Base-by-base conservation (phyloP, 2,888 invertebrate genomes). In the Agapostemon virescens region DNA sequence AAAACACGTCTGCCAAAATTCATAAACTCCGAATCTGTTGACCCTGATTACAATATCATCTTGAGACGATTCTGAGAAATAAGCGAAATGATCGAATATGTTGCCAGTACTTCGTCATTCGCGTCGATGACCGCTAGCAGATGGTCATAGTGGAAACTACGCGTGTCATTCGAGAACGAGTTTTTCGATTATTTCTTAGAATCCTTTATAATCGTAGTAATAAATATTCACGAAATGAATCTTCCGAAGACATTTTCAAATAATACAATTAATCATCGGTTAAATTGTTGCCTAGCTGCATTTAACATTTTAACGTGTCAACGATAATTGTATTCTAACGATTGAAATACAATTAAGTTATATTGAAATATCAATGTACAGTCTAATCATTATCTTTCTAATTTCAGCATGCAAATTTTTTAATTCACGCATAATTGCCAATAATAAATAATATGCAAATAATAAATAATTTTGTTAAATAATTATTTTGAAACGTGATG, bases 1-100 rank as follows among this genome's bases (percentile, higher is more conserved):
- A 40, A 84, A 86, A 87, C 85, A 72, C 75, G 81, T 84, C 86
- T 81, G 69, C 11, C 77, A 55, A 66, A 74, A 85, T 82, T 74
- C 77, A 30, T 72, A 69, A 81, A 68, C 38, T 64, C 6, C 20
- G 33, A 45, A 64, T 52, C 38, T 15, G 26, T 42, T 52, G 64
- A 20, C 1, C 11, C 30, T 55, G 45, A 69, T 72, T 76, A 68
- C 36, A 68, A 76, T 70, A 52, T 68, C 17, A n/a, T 68, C 33
- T 45, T 40, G 33, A 17, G 9, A 45, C 20, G n/a, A 13, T 69
- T 74, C 55, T 1, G 13, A 26, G 42, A 64, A 69, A 61, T 11
- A 9, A 2, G 23, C n/a, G n/a, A 26, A 55, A 42, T 17, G 61
- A 61, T 17, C 11, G 40, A 38, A 20, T 26, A 7, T 4, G n/a